These are phyloP conservation scores for Atrina japonica DNA, from an alignment of 2,888 invertebrate genomes.

Conservation along the genomic window DNA sequence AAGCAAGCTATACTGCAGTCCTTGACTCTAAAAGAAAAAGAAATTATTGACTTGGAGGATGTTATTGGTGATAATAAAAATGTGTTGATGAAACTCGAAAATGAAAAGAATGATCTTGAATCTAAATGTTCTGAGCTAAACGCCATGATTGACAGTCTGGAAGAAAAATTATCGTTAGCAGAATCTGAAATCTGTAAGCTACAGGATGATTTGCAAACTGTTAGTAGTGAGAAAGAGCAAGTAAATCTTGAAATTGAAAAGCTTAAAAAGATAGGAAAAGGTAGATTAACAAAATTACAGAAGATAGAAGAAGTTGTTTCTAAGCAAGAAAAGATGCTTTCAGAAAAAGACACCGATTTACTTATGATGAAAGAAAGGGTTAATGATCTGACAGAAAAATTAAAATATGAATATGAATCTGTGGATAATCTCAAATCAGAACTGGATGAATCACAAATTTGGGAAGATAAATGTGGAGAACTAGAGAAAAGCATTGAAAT, in stretches of 20 bases:
- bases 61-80: slow-evolving; percentile 45
- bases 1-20: slow-evolving; percentile 34
- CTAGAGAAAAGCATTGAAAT: slow-evolving; percentile 29
- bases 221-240: slow-evolving; percentile 51
- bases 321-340: slow-evolving; percentile 31
- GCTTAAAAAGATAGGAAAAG: slow-evolving; percentile 53
- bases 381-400: slow-evolving; percentile 35
- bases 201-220: slow-evolving; percentile 49
- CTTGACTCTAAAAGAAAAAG: slow-evolving; percentile 49
- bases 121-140: slow-evolving; percentile 10
- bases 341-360: slow-evolving; percentile 41
- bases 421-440: slow-evolving; percentile 32
- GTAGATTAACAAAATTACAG: slow-evolving; percentile 58
- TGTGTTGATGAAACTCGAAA: slow-evolving; percentile 35
- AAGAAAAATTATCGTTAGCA: slow-evolving; percentile 6
- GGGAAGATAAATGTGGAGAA: slow-evolving; percentile 44
- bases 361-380: slow-evolving; percentile 38
- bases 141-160: neutral
- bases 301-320: slow-evolving; percentile 48
- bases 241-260: slow-evolving; percentile 45
- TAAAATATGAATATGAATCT: slow-evolving; percentile 41
- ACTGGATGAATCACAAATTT: slow-evolving; percentile 36
- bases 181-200: slow-evolving; percentile 40
- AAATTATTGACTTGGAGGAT: slow-evolving; percentile 48
- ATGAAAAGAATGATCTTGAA: slow-evolving; percentile 23